Conservation (phyloP, 2,113 vertebrate genomes). For the Stercorarius parasiticus region DNA sequence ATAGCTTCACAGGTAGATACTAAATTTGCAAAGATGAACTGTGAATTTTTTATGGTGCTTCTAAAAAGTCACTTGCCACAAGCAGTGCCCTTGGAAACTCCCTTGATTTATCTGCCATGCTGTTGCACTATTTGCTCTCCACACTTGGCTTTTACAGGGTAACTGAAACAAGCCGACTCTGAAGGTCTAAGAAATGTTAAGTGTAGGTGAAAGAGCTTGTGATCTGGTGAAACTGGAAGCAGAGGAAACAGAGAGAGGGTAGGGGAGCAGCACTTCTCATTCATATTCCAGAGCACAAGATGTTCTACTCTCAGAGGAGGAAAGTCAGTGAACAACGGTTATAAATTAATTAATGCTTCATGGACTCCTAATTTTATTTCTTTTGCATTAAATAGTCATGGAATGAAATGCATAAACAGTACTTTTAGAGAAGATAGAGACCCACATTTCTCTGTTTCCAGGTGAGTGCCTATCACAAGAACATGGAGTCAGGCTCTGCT, state of each 20-base stretch:
- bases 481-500: conserved; percentile 37
- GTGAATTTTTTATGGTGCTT: background rate
- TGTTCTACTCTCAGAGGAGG: background rate
- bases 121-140: background rate
- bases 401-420: conserved; percentile 52
- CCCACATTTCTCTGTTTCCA: conserved; percentile 46
- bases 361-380: conserved; percentile 37
- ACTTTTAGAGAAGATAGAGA: conserved; percentile 15
- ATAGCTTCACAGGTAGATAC: background rate
- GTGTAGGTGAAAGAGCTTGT: background rate
- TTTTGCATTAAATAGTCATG: conserved; percentile 43
- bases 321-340: conserved; percentile 26
- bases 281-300: conserved; percentile 16
- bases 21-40: background rate
- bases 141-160: background rate
- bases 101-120: background rate
- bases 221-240: background rate
- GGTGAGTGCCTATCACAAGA: conserved; percentile 26
- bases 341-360: conserved; percentile 60
- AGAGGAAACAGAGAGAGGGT: background rate
- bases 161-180: background rate
- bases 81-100: background rate
- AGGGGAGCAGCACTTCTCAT: background rate
- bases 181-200: background rate
- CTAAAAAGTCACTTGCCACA: background rate